Conservation (phyloP, 2,113 vertebrate species). For the Aplodontia rufa region DNA sequence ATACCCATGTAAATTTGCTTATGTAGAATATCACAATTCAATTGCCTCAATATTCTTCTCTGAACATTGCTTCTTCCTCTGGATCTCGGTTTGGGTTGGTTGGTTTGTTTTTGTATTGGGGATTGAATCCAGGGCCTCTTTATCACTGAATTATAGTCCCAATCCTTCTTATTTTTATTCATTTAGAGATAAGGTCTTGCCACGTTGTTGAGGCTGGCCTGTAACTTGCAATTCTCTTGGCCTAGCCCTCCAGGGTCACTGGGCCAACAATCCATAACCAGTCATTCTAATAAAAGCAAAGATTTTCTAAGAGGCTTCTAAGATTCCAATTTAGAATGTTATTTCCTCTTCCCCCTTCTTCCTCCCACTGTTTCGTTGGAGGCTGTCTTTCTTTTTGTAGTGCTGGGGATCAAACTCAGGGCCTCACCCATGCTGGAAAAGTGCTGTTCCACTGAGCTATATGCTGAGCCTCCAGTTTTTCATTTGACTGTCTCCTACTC, state of each 20-base stretch:
- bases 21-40: neutral
- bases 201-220: too few species aligned
- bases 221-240: too few species aligned
- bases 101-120: too few species aligned
- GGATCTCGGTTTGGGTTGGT: too few species aligned
- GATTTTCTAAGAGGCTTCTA: neutral
- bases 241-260: neutral
- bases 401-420: too few species aligned
- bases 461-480: neutral
- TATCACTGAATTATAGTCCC: too few species aligned
- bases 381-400: too few species aligned
- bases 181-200: too few species aligned
- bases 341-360: neutral
- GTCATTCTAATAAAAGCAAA: neutral
- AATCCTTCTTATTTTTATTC: too few species aligned
- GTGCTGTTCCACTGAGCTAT: too few species aligned
- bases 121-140: too few species aligned
- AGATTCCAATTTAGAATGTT: neutral
- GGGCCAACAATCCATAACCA: neutral
- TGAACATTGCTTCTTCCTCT: neutral
- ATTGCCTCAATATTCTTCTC: neutral
- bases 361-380: neutral
- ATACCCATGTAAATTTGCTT: neutral
- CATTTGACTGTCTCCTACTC: neutral
- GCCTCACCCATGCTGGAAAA: too few species aligned